Percentiles rank a stretch among this genome's conserved stretches.
These are phyloP conservation scores for Danionella dracula DNA, from an alignment of 2,797 vertebrate species.

Conservation along the genomic window DNA sequence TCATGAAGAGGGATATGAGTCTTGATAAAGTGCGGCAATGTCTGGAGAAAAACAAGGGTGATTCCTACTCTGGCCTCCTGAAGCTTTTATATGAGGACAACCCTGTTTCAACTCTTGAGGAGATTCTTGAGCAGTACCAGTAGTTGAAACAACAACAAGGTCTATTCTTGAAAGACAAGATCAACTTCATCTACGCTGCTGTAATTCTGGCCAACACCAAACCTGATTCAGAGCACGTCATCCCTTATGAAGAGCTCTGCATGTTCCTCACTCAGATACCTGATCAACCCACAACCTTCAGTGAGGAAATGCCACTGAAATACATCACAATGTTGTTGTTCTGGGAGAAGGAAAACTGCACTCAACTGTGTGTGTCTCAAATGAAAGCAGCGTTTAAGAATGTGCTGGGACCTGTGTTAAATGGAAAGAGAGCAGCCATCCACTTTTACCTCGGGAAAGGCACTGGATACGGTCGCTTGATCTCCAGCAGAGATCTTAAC, in stretches of 20 bases:
- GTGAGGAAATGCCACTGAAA: constrained; percentile 40
- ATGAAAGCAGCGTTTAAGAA: constrained; percentile 44
- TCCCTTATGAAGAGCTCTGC: background rate
- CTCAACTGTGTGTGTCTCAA: constrained; percentile 41
- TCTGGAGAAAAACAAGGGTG: constrained; percentile 53
- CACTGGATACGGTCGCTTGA: constrained; percentile 45
- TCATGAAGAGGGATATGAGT: constrained; percentile 9
- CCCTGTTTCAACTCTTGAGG: constrained; percentile 16
- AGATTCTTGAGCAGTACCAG: constrained; percentile 5
- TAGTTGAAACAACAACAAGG: background rate
- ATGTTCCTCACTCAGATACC: rapidly evolving
- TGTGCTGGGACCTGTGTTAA: constrained; percentile 48
- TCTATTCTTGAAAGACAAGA: constrained; percentile 21
- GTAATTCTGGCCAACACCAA: constrained; percentile 54
- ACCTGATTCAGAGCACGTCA: background rate
- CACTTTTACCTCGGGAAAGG: constrained; percentile 63
- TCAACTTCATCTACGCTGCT: constrained; percentile 57
- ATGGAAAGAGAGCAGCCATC: constrained; percentile 51
- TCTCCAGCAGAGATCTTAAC: constrained; percentile 43
- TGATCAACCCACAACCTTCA: rapidly evolving
- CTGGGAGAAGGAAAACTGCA: constrained; percentile 32
- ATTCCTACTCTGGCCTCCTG: constrained; percentile 55
- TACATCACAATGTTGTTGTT: constrained; percentile 55
- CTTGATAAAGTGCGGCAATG: constrained; percentile 19
- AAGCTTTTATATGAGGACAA: constrained; percentile 33